Evolutionary conservation across 2,113 vertebrate species (phyloP).

Genomic region (Chaetura pelagica): DNA sequence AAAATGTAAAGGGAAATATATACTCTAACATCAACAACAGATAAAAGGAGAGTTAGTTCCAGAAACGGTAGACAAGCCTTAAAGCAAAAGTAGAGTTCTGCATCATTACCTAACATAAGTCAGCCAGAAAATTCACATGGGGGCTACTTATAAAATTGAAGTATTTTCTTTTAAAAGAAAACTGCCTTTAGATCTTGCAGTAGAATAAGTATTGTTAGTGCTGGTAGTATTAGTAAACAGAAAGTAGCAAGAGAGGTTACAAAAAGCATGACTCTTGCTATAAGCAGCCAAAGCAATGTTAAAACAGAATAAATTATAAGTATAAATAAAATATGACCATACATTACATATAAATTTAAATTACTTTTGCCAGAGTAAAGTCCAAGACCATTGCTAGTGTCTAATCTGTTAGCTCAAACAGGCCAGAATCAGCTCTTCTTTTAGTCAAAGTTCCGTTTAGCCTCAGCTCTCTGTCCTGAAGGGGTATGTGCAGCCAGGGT

Average conservation of each 20-base stretch:
- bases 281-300: background rate
- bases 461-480: background rate
- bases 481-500: background rate
- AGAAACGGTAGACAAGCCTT: background rate
- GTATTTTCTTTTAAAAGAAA: background rate
- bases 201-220: background rate
- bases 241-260: background rate
- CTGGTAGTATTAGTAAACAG: background rate
- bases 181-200: background rate
- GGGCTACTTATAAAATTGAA: background rate
- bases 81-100: background rate
- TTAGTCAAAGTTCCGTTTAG: background rate
- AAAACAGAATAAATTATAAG: background rate
- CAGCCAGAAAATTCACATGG: background rate
- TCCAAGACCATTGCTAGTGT: background rate
- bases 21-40: background rate
- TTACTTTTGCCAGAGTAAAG: background rate
- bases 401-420: background rate
- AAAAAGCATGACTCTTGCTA: background rate
- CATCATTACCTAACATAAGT: background rate
- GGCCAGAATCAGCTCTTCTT: background rate
- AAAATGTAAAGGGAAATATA: background rate
- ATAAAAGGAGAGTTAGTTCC: background rate
- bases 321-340: background rate
- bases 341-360: background rate